Evolutionary conservation across 1,140 invertebrate species (phyloP), one percentile per base, ranked within the genome.

Genomic region (Hetaerina americana): DNA sequence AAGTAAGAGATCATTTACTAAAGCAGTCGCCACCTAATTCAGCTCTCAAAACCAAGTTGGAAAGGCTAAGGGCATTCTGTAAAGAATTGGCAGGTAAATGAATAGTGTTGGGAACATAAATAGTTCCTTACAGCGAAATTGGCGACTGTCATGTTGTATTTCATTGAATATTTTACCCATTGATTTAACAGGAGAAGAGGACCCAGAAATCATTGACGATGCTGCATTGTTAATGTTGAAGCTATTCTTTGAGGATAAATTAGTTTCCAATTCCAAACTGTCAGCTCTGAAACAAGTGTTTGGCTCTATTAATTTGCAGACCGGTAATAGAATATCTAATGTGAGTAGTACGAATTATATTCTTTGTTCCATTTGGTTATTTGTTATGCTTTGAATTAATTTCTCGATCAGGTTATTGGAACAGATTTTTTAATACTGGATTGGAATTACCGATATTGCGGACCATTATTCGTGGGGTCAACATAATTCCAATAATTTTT

Each of bases 181-280:
- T 66, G 22, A 5, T 66, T 27, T 77, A 77, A 81, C 81, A 15
- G 81, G 81, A 26, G 83, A 87, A 26, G 81, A 84, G 27, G 73
- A 81, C 28, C 75, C 81, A 73, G 84, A 88, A 71, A 78, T 87
- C 12, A 80, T 88, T 27, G 85, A 90, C 77, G 87, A 89, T 77
- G 84, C 87, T 57, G 79, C 85, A 26, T 80, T 89, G 5, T 85
- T 87, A 74, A 75, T 86, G 5, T 80, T 91, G 40, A 79, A 84
- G 72, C 78, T 89, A 74, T 88, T 91, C 72, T 80, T 88, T 10
- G 80, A 85, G 73, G 82, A 87, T 66, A 83, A 84, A 72, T 80
- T 84, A 72, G 83, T 90, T 5, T 83, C 85, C 71, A 79, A 84
- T 5, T 84, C 83, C 71, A 84, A 85, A 78, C 76, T 82, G 24